Conservation (phyloP, 2,888 invertebrate species). For the Aleiodes alternator region DNA sequence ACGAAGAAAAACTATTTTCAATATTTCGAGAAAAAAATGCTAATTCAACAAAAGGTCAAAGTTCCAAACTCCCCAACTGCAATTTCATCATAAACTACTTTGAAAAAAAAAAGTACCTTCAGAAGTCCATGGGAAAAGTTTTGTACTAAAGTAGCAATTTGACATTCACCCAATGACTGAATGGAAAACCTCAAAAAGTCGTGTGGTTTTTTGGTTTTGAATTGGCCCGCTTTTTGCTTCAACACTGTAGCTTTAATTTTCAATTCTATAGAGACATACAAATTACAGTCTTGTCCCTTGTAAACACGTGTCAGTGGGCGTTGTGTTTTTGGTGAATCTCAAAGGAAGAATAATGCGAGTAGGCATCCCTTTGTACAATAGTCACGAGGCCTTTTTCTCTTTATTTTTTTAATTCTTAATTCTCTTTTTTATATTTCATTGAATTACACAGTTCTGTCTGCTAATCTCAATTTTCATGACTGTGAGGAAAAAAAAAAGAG, state of each 20-base stretch:
- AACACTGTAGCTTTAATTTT: conserved; percentile 53
- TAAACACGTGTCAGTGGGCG: conserved; percentile 67
- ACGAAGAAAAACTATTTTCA: no score
- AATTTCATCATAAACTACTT: conserved; percentile 6
- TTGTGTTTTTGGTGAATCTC: conserved; percentile 64
- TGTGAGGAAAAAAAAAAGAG: not conserved
- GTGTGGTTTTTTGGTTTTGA: conserved; percentile 65
- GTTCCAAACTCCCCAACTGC: not conserved
- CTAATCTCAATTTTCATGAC: not conserved
- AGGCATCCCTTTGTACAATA: conserved; percentile 32
- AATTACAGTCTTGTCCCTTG: conserved; percentile 61
- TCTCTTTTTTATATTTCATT: conserved; percentile 9
- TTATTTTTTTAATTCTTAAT: conserved; percentile 7
- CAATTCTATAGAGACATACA: conserved; percentile 52
- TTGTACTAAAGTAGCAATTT: conserved; percentile 28
- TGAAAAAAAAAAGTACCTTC: conserved; percentile 6
- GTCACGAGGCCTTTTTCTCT: conserved; percentile 27
- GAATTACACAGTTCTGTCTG: conserved; percentile 13
- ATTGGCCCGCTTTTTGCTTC: conserved; percentile 70
- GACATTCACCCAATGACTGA: conserved; percentile 41
- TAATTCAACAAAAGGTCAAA: not conserved
- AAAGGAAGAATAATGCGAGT: conserved; percentile 48
- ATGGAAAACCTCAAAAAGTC: conserved; percentile 57
- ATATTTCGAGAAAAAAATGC: no score
- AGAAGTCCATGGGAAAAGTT: conserved; percentile 30